Percentiles rank a stretch among this genome's conserved stretches.
These are phyloP conservation scores for Luehdorfia chinensis DNA, from an alignment of 1,140 invertebrate genomes.

Conservation along the genomic window DNA sequence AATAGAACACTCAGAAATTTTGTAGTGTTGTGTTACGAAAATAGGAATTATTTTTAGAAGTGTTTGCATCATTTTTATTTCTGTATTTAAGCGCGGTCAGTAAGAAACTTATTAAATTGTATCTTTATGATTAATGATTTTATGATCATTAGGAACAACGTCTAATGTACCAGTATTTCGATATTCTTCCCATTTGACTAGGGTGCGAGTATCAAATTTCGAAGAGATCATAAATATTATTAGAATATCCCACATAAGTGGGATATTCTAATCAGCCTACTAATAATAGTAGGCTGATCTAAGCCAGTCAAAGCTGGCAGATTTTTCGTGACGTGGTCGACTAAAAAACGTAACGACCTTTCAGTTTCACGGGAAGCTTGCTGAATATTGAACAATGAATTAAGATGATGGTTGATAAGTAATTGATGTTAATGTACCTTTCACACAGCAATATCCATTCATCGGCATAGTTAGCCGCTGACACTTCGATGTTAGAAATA, in stretches of 20 bases:
- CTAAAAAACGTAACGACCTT: conserved; percentile 29
- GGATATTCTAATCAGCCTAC: too few relatives aligned
- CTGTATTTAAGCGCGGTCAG: conserved; percentile 23
- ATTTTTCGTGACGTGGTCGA: conserved; percentile 37
- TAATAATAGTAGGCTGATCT: conserved; percentile 31
- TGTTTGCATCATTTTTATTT: conserved; percentile 24
- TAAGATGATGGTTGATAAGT: conserved; percentile 33
- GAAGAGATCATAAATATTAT: conserved; percentile 34
- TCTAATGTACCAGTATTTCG: conserved; percentile 18
- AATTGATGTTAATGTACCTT: conserved; percentile 31
- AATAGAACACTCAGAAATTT: conserved; percentile 29
- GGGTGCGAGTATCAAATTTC: conserved; percentile 30
- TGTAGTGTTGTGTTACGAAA: conserved; percentile 21
- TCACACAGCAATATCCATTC: conserved; percentile 29
- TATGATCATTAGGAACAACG: too few relatives aligned
- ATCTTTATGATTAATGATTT: too few relatives aligned
- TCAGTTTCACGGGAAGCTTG: conserved; percentile 23
- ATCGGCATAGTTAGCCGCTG: conserved; percentile 24
- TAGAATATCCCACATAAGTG: conserved; percentile 35
- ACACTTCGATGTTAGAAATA: too few relatives aligned
- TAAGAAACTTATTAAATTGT: conserved; percentile 30
- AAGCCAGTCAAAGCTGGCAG: conserved; percentile 29
- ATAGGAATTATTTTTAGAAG: conserved; percentile 22
- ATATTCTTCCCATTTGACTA: conserved; percentile 33
- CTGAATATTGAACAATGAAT: conserved; percentile 27